Base-by-base conservation (phyloP, 1,140 invertebrate genomes). In the Dreissena polymorpha region DNA sequence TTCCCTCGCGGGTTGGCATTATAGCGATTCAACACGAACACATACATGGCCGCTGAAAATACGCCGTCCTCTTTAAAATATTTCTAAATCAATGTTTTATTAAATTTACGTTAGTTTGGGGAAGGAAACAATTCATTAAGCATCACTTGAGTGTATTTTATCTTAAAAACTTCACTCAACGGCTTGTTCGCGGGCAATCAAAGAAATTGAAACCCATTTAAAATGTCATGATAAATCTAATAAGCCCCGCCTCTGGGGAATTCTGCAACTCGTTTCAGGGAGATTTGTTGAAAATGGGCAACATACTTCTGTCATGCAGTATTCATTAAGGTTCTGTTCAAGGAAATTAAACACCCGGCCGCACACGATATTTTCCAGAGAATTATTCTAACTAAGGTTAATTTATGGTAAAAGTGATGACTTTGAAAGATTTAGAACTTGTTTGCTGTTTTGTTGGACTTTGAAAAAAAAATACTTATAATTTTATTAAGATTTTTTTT, bases 171-270 rank as follows among this genome's bases (percentile, higher is more conserved):
- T 71, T 72, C 68, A 80, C 18, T 72, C 53, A 51, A n/a, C 14
- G 29, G 39, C 13, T 60, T 18, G 69, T 72, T 72, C 70, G 70
- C 50, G 49, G 68, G 39, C 67, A 29, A 80, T 80, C 72, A 80
- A 7, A 71, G 65, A 80, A 80, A 80, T 80, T 71, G 78, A 80
- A 80, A 72, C 49, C 53, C 78, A 69, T 80, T 80, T 71, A 80
- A 80, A 80, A 80, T 80, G 78, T 51, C 78, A 80, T 29, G 68
- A 80, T 80, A 80, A 80, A 80, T 80, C 53, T 69, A 65, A 70
- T 65, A 68, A 64, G 65, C 53, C 55, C 68, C 13, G 27, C 60
- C 78, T 69, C 78, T 23, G 0, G 60, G 70, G 78, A 72, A 21
- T n/a, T 18, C 57, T 13, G 78, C 25, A 50, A 21, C 39, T 60